Evolutionary conservation across 2,797 vertebrate genomes (phyloP).

Genomic region (Diglossa cyanea): DNA sequence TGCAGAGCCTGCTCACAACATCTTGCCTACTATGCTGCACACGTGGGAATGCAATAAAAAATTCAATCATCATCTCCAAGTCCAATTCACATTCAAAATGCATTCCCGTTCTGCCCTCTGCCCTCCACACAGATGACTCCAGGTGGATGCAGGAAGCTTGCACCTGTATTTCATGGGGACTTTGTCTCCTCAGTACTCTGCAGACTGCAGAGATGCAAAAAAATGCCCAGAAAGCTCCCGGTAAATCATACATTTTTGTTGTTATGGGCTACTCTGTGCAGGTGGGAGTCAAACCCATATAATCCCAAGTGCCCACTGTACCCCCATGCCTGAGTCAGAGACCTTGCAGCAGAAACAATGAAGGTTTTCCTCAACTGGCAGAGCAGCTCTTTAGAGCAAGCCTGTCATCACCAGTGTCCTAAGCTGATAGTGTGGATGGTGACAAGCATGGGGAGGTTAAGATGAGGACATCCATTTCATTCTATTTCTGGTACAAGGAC

Average conservation of each 20-base stretch:
- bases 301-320: not conserved
- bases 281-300: not conserved
- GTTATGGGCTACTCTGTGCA: not conserved
- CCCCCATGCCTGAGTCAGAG: not conserved
- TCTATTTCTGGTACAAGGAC: conserved; percentile 35
- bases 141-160: not conserved
- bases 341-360: not conserved
- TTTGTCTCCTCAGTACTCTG: not conserved
- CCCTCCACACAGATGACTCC: not conserved
- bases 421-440: not conserved
- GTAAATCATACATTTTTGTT: not conserved
- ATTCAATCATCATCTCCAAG: not conserved
- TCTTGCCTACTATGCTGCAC: not conserved
- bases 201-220: not conserved
- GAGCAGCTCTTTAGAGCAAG: not conserved
- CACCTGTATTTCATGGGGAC: not conserved
- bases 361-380: not conserved
- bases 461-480: not conserved
- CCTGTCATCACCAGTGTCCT: not conserved
- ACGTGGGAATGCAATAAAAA: not conserved
- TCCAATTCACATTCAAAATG: not conserved
- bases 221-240: not conserved
- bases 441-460: not conserved
- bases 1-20: not conserved
- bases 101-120: not conserved